Conservation (phyloP, 2,888 invertebrate genomes). For the Polydesmus complanatus region DNA sequence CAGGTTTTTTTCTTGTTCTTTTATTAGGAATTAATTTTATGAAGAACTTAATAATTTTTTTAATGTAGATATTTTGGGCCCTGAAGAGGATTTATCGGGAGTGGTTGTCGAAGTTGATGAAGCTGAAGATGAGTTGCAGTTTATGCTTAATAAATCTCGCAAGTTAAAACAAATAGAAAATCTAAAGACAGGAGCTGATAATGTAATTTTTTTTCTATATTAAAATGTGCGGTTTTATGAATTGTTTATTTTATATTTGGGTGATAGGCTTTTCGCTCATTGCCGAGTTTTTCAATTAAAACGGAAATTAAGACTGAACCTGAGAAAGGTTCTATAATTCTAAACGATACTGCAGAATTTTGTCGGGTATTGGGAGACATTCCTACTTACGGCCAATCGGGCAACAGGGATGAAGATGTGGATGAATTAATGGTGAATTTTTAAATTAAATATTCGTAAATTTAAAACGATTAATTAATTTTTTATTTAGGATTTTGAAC, state of each 20-base stretch:
- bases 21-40: no score
- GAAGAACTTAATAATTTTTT: neutral
- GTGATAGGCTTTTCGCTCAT: no score
- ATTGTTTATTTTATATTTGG: neutral
- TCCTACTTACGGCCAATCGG: slow-evolving; percentile 82
- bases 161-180: slow-evolving; percentile 45
- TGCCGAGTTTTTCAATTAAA: no score
- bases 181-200: slow-evolving; percentile 6
- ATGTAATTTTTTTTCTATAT: no score
- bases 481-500: slow-evolving; percentile 38
- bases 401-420: slow-evolving; percentile 71
- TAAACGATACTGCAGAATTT: slow-evolving; percentile 93
- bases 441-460: neutral
- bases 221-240: neutral
- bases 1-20: no score
- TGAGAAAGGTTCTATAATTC: slow-evolving; percentile 42
- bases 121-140: slow-evolving; percentile 48
- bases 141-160: slow-evolving; percentile 56
- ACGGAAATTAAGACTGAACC: no score
- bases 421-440: slow-evolving; percentile 45
- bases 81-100: slow-evolving; percentile 35
- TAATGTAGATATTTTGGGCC: slow-evolving; percentile 37
- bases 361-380: slow-evolving; percentile 90
- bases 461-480: neutral
- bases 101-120: slow-evolving; percentile 54